Base-by-base conservation (phyloP, 1,140 invertebrate species). In the Frieseomelitta varia region DNA sequence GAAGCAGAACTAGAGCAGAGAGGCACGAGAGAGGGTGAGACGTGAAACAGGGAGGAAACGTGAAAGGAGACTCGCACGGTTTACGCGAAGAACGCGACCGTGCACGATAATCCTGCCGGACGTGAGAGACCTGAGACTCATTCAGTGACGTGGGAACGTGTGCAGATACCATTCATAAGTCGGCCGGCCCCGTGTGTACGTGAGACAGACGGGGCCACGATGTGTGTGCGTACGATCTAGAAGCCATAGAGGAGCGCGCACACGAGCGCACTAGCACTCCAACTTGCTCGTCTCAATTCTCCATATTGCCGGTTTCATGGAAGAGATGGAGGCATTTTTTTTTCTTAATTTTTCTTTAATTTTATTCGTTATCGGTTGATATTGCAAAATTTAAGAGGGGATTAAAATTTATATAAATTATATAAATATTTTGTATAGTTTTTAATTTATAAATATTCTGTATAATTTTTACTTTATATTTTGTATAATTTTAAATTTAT, bases 91-190 rank as follows among this genome's bases (percentile, higher is more conserved):
- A 85, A 90, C 88, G 83, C 88, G 85, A 89, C 80, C 81, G 76
- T 80, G 79, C 83, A 83, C 88, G 88, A 89, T 87, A 89, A 89
- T 89, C 85, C 73, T 63, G 68, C 75, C 84, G 89, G 78, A 90
- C 88, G 84, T 85, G 89, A 89, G 88, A 87, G 90, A 90, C 86
- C 84, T 53, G 90, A 88, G 77, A 89, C 87, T 90, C 90, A 91
- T 91, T 91, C 89, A 91, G 87, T 87, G 90, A 91, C 90, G 90
- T 91, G 90, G 90, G 90, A 91, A 91, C 90, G 87, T 82, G 90
- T 86, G 88, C 89, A 85, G 83, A 90, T 91, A 89, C 90, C 91
- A 89, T 91, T 90, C 89, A 91, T 90, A 90, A 90, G 90, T 91
- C 88, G 86, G 68, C 71, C 85, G 82, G 58, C 88, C 74, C 55